Percentiles rank a stretch among this genome's conserved stretches.
phyloP scores from a whole-genome alignment of 2,797 vertebrate genomes.

The Semotilus atromaculatus region DNA sequence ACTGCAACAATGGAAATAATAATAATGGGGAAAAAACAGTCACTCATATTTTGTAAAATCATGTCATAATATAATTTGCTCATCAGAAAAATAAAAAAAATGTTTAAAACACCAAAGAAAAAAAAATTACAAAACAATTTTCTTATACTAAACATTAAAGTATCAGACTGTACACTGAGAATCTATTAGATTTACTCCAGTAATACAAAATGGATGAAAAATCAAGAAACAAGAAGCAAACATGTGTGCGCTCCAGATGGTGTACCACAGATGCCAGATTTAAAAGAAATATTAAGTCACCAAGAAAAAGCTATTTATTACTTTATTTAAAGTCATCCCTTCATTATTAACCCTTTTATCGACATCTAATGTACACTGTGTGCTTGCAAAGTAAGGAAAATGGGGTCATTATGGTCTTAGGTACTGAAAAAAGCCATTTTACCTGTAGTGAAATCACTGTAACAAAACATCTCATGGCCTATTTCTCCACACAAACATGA shows the following conservation, averaged over 20 bases:
- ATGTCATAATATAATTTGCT: background rate
- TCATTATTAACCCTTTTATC: background rate
- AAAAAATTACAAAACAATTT: background rate
- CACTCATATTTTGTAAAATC: background rate
- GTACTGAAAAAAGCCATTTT: background rate
- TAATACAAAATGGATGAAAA: background rate
- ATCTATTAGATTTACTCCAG: background rate
- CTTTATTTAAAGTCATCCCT: background rate
- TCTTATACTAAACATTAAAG: background rate
- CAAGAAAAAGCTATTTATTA: background rate
- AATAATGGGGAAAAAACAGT: background rate
- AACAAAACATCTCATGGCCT: background rate
- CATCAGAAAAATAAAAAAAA: background rate
- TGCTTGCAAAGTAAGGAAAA: constrained; percentile 1
- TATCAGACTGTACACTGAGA: background rate
- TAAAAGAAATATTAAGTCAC: constrained; percentile 1
- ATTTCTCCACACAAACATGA: constrained; percentile 18
- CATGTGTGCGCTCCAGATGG: background rate
- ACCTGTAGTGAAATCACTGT: background rate
- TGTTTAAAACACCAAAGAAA: too few relatives aligned
- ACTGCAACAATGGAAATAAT: background rate
- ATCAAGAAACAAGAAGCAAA: background rate
- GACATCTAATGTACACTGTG: background rate
- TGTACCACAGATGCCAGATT: background rate
- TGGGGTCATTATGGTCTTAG: background rate